These are phyloP conservation scores for Argyrosomus japonicus DNA, from an alignment of 2,113 vertebrate species.

Conservation along the genomic window DNA sequence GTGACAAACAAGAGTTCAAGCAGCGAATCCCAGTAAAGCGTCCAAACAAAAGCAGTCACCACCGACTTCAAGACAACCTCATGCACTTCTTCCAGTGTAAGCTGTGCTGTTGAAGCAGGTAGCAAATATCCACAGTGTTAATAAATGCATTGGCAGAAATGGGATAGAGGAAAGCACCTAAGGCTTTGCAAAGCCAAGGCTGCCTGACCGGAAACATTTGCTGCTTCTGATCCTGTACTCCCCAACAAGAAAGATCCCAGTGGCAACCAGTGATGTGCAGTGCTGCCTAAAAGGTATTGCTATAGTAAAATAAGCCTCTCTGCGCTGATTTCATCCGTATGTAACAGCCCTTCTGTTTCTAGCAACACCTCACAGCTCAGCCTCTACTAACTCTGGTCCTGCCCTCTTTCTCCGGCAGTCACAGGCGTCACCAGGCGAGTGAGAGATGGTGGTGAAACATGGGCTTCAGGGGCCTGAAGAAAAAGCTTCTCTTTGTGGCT, in stretches of 20 bases:
- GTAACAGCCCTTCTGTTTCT: constrained; percentile 59
- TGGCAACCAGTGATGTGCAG: constrained; percentile 57
- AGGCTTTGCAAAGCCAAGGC: constrained; percentile 88
- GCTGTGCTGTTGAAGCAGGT: constrained; percentile 70
- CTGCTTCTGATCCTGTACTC: constrained; percentile 74
- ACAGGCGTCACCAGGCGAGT: constrained; percentile 75
- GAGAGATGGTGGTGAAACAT: constrained; percentile 63
- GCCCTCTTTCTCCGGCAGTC: constrained; percentile 66
- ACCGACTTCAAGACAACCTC: constrained; percentile 55
- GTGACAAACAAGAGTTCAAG: constrained; percentile 69
- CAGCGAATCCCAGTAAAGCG: constrained; percentile 65
- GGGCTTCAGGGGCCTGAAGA: constrained; percentile 56
- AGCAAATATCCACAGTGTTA: constrained; percentile 79
- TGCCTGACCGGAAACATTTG: constrained; percentile 87
- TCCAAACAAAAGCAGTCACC: constrained; percentile 68
- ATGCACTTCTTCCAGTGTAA: constrained; percentile 67
- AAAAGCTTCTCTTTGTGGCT: constrained; percentile 79
- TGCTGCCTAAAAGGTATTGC: constrained; percentile 55
- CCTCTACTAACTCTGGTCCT: constrained; percentile 66
- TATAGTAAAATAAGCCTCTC: constrained; percentile 63
- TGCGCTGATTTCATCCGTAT: constrained; percentile 67
- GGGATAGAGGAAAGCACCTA: constrained; percentile 84
- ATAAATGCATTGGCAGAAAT: constrained; percentile 79
- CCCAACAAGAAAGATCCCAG: constrained; percentile 70
- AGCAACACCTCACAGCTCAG: constrained; percentile 61